These are phyloP conservation scores for Octodonta nipae DNA, from an alignment of 2,888 invertebrate species.

Conservation along the genomic window DNA sequence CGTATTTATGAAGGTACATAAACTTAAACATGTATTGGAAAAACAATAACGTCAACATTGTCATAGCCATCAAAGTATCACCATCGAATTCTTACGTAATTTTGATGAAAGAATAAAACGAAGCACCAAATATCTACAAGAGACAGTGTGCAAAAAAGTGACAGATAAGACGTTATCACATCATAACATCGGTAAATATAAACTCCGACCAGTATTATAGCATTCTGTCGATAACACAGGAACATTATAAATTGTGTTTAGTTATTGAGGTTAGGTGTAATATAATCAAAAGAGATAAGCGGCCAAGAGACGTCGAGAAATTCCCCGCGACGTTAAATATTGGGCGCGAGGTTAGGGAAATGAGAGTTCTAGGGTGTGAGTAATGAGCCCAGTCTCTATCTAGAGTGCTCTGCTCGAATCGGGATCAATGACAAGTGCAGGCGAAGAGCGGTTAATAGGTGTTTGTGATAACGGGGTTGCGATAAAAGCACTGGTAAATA, in stretches of 20 bases:
- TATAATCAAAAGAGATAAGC: constrained; percentile 33
- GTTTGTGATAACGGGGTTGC: constrained; percentile 33
- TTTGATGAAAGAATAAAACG: too few relatives aligned
- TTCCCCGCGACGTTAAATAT: constrained; percentile 27
- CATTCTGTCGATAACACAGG: constrained; percentile 3
- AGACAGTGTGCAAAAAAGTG: too few relatives aligned
- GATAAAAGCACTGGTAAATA: constrained; percentile 35
- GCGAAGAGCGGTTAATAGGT: constrained; percentile 26
- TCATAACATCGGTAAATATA: too few relatives aligned
- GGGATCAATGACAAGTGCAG: constrained; percentile 38
- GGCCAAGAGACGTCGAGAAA: constrained; percentile 19
- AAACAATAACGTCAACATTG: too few relatives aligned
- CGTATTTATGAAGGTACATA: too few relatives aligned
- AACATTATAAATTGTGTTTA: constrained; percentile 22
- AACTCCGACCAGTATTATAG: too few relatives aligned
- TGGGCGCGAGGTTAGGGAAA: constrained; percentile 17
- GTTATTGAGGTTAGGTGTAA: constrained; percentile 31
- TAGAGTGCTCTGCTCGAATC: constrained; percentile 27
- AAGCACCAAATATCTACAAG: too few relatives aligned
- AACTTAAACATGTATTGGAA: too few relatives aligned
- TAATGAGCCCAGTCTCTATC: constrained; percentile 35
- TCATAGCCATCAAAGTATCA: too few relatives aligned
- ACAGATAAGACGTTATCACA: too few relatives aligned
- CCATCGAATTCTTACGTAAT: too few relatives aligned
- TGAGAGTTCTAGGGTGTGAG: constrained; percentile 30